Base-by-base conservation (phyloP, 2,888 invertebrate genomes). In the Quadroppia sp. region DNA sequence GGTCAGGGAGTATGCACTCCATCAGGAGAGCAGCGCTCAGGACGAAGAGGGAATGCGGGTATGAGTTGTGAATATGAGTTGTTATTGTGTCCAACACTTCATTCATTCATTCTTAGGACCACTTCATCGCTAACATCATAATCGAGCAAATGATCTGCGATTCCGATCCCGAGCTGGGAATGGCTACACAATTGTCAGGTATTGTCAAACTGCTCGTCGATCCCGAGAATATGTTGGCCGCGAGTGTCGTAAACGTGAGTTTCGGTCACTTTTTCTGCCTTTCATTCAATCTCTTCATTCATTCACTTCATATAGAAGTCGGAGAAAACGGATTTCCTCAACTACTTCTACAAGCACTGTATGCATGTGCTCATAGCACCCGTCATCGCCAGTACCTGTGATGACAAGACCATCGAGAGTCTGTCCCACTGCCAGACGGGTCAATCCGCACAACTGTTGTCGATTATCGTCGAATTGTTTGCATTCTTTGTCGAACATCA, bases 401-500 rank as follows among this genome's bases (percentile, higher is more conserved):
- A 71, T 30, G 53, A 74, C 23, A 17, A 42, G 32, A 20, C 32
- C 20, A 15, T 74, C 64, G 20, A 9, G 42, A 45, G 15, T 30
- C 28, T 1, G 32, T 13, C 13, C 17, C 53, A 74, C n/a, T n/a
- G n/a, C 15, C 56, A 74, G n/a, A 25, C 23, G 0, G 96, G 96
- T 83, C 90, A 93, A 84, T 95, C 94, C 73, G 97, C 97, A 78
- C 97, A 98, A 85, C 86, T 98, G 77, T 85, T 97, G 78, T 94
- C 95, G 74, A 87, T 98, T 79, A 94, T 99, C 77, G 85, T 99
- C 80, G 98, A 99, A 83, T 86, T 99, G 79, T 85, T 99, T 78
- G 91, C 96, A 53, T 99, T 98, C 85, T 99, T 98, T 85, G 95
- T 99, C 70, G 98, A 99, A 83, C 98, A 99, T 86, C 99, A 99